Evolutionary conservation across 92 coral and sea anemone genomes (phyloP).

Genomic region (Metridium senile): DNA sequence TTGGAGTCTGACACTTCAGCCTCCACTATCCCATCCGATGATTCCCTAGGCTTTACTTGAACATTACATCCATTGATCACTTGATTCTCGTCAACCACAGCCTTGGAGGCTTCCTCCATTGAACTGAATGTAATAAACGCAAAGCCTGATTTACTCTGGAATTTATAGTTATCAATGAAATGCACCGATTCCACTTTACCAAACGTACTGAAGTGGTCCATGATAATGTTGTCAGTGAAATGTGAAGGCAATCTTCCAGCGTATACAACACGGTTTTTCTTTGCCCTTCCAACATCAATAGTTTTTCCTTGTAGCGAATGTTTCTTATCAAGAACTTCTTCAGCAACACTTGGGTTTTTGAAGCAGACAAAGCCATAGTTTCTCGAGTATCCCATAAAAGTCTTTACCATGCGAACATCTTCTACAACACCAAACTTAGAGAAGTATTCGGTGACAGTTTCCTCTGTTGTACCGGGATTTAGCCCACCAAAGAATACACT

Average conservation of each 20-base stretch:
- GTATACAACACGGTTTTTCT: slow-evolving; percentile 46
- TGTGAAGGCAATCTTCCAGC: slow-evolving; percentile 50
- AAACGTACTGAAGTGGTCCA: slow-evolving; percentile 44
- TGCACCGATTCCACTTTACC: slow-evolving; percentile 53
- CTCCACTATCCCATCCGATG: not conserved
- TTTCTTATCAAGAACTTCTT: slow-evolving; percentile 37
- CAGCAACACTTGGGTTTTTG: slow-evolving; percentile 34
- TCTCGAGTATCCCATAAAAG: slow-evolving; percentile 51
- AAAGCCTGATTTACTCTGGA: slow-evolving; percentile 40
- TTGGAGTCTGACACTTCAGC: slow-evolving; percentile 32
- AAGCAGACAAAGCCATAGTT: slow-evolving; percentile 64
- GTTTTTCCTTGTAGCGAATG: slow-evolving; percentile 44
- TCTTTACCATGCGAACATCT: slow-evolving; percentile 35
- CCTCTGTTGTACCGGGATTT: slow-evolving; percentile 50
- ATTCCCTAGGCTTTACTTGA: slow-evolving; percentile 8
- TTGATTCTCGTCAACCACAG: slow-evolving; percentile 43
- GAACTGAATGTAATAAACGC: slow-evolving; percentile 49
- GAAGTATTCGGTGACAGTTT: slow-evolving; percentile 41
- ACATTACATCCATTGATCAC: slow-evolving; percentile 31
- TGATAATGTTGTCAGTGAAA: slow-evolving; percentile 38
- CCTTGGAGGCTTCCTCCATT: slow-evolving; percentile 48
- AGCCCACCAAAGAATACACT: slow-evolving; percentile 57
- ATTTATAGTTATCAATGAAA: slow-evolving; percentile 34
- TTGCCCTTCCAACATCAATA: slow-evolving; percentile 41
- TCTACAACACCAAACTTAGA: slow-evolving; percentile 61